Evolutionary conservation across 2,797 vertebrate species (phyloP).

Genomic region (Sebastes diaconus): DNA sequence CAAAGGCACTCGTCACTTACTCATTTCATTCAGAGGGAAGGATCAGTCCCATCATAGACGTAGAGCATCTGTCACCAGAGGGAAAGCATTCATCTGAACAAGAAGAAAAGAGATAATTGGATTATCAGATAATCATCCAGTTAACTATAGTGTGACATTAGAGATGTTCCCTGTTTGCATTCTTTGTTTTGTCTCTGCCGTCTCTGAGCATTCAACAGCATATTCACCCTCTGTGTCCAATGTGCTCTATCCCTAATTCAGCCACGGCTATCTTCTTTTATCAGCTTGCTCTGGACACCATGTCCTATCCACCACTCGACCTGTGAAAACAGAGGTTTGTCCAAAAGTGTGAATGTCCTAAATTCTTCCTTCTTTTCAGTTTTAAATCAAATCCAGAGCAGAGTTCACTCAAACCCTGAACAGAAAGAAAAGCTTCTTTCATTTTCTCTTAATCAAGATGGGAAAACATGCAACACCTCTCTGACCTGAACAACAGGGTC

Average conservation of each 20-base stretch:
- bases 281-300: neutral
- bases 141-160: conserved; percentile 7
- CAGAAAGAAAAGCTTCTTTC: conserved; percentile 23
- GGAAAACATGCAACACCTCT: conserved; percentile 26
- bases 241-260: conserved; percentile 16
- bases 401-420: neutral
- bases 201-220: conserved; percentile 30
- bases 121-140: conserved; percentile 53
- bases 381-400: neutral
- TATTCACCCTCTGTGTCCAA: conserved; percentile 6
- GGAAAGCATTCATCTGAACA: conserved; percentile 15
- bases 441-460: conserved; percentile 33
- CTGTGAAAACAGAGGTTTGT: conserved; percentile 11
- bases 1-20: neutral
- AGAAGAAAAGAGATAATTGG: conserved; percentile 40
- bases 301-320: conserved; percentile 20
- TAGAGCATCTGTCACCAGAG: conserved; percentile 28
- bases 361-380: conserved; percentile 23
- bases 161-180: conserved; percentile 42
- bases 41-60: neutral
- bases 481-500: conserved; percentile 26
- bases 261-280: neutral
- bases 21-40: neutral
- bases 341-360: conserved; percentile 33
- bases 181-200: conserved; percentile 37